phyloP scores from a whole-genome alignment of 2,797 vertebrate genomes.

The Epinephelus awoara region DNA sequence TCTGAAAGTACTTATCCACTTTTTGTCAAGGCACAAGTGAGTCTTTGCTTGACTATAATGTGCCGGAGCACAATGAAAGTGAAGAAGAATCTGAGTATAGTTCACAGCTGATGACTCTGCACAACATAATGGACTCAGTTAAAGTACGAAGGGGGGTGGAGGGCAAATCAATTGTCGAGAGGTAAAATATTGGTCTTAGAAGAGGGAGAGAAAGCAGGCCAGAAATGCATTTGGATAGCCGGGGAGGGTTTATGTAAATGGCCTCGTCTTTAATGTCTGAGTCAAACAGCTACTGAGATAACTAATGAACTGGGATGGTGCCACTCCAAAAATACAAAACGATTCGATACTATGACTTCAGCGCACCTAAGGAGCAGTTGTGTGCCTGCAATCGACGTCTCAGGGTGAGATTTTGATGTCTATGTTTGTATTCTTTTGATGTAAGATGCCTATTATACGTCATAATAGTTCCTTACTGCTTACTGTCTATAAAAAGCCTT shows the following conservation, averaged over 20 bases:
- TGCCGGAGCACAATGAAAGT: slow-evolving; percentile 17
- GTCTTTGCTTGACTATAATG: slow-evolving; percentile 5
- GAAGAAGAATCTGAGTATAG: slow-evolving; percentile 40
- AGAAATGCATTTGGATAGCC: slow-evolving; percentile 53
- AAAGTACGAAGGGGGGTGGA: slow-evolving; percentile 55
- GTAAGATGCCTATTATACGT: neutral
- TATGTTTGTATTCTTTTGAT: neutral
- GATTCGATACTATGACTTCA: neutral
- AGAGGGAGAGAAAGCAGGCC: slow-evolving; percentile 38
- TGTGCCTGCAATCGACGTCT: neutral
- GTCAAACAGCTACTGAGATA: slow-evolving; percentile 37
- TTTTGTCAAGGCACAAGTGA: neutral
- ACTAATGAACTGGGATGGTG: neutral
- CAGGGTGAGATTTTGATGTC: neutral
- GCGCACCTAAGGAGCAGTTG: too few species aligned
- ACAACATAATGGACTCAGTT: slow-evolving; percentile 77
- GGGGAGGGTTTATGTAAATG: slow-evolving; percentile 36
- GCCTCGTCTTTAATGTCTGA: slow-evolving; percentile 23
- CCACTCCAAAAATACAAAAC: neutral
- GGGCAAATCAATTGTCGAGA: slow-evolving; percentile 74
- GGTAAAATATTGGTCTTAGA: slow-evolving; percentile 66
- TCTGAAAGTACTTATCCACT: neutral
- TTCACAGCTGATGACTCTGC: slow-evolving; percentile 77
- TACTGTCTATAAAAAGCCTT: neutral
- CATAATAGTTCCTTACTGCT: neutral